These are phyloP conservation scores for Corynorhinus townsendii DNA, from an alignment of 2,113 vertebrate species.

Conservation along the genomic window DNA sequence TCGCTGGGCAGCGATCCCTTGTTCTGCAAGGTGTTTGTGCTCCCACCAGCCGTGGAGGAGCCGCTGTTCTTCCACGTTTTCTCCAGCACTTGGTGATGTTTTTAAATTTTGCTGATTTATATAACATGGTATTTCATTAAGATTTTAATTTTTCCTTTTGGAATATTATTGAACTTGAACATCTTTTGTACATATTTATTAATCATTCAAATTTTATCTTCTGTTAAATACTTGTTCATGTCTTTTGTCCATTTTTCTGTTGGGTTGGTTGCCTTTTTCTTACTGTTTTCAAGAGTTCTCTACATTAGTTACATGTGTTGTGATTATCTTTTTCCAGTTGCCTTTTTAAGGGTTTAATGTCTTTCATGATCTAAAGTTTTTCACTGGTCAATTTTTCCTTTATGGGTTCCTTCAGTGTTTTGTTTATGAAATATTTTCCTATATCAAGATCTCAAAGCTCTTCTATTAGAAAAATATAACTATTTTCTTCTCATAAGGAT, in stretches of 20 bases:
- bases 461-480: background rate
- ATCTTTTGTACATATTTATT: background rate
- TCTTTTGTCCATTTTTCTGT: background rate
- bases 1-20: background rate
- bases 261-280: background rate
- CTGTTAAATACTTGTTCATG: background rate
- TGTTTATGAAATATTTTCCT: background rate
- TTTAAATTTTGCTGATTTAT: conserved; percentile 2
- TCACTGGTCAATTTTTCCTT: background rate
- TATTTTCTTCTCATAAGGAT: background rate
- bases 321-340: background rate
- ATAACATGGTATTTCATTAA: background rate
- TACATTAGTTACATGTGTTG: background rate
- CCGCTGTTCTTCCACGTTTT: background rate
- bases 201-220: background rate
- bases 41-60: background rate
- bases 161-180: background rate
- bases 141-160: conserved; percentile 11
- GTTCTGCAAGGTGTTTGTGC: background rate
- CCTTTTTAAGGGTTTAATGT: background rate
- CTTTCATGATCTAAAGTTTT: conserved; percentile 25
- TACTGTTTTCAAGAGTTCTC: background rate
- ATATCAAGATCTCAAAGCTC: background rate
- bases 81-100: background rate
- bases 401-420: background rate